phyloP scores from a whole-genome alignment of 2,888 invertebrate species.

The Callyntrura sp. region DNA sequence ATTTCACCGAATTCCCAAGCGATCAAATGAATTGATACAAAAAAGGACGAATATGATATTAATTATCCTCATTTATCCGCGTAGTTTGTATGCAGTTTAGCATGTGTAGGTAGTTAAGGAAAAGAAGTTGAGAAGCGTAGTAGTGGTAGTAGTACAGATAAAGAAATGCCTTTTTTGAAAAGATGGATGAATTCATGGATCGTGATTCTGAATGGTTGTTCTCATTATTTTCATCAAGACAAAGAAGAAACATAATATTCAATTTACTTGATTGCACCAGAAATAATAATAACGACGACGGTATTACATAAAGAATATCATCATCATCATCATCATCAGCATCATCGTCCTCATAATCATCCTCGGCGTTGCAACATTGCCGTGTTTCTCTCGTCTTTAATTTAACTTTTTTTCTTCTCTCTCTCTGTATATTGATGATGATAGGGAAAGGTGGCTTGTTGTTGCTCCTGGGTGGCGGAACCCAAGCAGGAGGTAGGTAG shows the following conservation, averaged over 20 bases:
- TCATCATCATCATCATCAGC: conserved; percentile 18
- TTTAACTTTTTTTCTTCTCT: conserved; percentile 33
- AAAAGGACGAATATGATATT: conserved; percentile 27
- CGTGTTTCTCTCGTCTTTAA: conserved; percentile 29
- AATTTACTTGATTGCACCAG: conserved; percentile 66
- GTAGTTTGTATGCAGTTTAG: conserved; percentile 10
- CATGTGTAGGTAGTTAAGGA: not conserved
- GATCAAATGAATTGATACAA: conserved; percentile 59
- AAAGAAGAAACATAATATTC: conserved; percentile 38
- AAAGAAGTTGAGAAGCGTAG: conserved; percentile 8
- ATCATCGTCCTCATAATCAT: conserved; percentile 23
- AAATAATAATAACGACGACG: conserved; percentile 47
- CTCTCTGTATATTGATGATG: conserved; percentile 16
- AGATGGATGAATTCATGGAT: conserved; percentile 8
- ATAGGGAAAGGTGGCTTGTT: conserved; percentile 39
- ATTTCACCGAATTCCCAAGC: conserved; percentile 52
- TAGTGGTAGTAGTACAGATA: not conserved
- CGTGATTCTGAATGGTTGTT: conserved; percentile 46
- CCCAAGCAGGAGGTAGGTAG: conserved; percentile 56
- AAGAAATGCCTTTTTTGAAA: not conserved
- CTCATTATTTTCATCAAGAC: conserved; percentile 54
- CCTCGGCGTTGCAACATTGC: conserved; percentile 36
- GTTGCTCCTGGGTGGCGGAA: conserved; percentile 65
- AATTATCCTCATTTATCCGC: conserved; percentile 42
- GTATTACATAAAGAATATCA: conserved; percentile 38